Conservation (phyloP, 2,888 invertebrate species). For the Drosophila kokeensis region DNA sequence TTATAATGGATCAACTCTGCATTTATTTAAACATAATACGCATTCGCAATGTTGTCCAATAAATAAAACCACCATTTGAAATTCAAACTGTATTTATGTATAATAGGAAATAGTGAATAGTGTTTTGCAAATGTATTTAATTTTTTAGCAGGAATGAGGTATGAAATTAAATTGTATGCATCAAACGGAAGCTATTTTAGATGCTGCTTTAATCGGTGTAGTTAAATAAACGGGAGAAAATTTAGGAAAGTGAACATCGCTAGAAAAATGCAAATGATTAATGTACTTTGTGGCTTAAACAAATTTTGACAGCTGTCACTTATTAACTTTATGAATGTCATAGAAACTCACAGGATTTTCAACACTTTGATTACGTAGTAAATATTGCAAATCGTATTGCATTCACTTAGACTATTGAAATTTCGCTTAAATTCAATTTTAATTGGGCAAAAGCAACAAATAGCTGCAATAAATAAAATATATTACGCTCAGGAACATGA, state of each 20-base stretch:
- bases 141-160: neutral
- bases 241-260: neutral
- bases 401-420: constrained; percentile 22
- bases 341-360: constrained; percentile 3
- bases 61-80: constrained; percentile 12
- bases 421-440: constrained; percentile 29
- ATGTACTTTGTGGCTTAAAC: neutral
- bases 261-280: neutral
- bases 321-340: constrained; percentile 3
- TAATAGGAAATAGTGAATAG: constrained; percentile 2
- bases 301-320: constrained; percentile 19
- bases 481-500: constrained; percentile 34
- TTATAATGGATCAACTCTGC: constrained; percentile 19
- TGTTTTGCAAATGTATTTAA: neutral
- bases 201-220: neutral
- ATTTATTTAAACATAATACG: constrained; percentile 27
- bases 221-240: neutral
- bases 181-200: constrained; percentile 4
- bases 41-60: constrained; percentile 30
- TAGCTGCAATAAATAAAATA: constrained; percentile 43
- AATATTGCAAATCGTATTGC: constrained; percentile 3
- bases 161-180: constrained; percentile 3
- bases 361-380: constrained; percentile 17
- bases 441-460: constrained; percentile 35
- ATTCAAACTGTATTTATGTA: neutral